A percentile compares a stretch with the other conserved stretches of the same genome.
Evolutionary conservation across 2,888 invertebrate genomes (phyloP).

Genomic region (Rhingia campestris): DNA sequence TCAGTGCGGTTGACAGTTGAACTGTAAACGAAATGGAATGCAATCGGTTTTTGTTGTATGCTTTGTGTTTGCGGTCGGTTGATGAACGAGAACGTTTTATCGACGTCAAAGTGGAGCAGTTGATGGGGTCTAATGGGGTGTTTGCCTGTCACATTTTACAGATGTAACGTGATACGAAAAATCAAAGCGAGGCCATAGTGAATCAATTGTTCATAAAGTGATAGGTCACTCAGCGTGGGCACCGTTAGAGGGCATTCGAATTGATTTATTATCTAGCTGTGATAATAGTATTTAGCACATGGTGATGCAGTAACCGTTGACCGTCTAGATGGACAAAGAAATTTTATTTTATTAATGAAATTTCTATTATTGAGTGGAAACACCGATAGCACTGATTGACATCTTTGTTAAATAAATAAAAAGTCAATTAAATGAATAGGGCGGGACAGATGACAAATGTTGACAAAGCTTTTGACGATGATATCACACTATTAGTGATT

Average conservation of each 20-base stretch:
- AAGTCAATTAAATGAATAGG: too few species aligned
- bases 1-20: conserved; percentile 61
- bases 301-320: not conserved
- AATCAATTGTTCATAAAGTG: conserved; percentile 33
- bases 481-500: too few species aligned
- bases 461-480: too few species aligned
- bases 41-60: conserved; percentile 34
- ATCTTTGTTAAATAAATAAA: too few species aligned
- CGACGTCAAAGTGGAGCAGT: conserved; percentile 26
- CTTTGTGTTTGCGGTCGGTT: conserved; percentile 45
- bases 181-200: conserved; percentile 29
- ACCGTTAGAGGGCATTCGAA: conserved; percentile 11
- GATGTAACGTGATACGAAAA: conserved; percentile 61
- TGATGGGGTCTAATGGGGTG: not conserved
- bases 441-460: too few species aligned
- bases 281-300: conserved; percentile 15
- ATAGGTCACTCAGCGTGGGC: conserved; percentile 15
- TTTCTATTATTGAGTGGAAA: too few species aligned
- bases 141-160: conserved; percentile 38
- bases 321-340: too few species aligned
- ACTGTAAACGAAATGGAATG: conserved; percentile 53
- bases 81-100: conserved; percentile 58
- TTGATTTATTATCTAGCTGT: conserved; percentile 36
- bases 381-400: too few species aligned
- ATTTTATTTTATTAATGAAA: too few species aligned